Conservation (phyloP, 2,113 vertebrate genomes). For the Leuciscus idus region DNA sequence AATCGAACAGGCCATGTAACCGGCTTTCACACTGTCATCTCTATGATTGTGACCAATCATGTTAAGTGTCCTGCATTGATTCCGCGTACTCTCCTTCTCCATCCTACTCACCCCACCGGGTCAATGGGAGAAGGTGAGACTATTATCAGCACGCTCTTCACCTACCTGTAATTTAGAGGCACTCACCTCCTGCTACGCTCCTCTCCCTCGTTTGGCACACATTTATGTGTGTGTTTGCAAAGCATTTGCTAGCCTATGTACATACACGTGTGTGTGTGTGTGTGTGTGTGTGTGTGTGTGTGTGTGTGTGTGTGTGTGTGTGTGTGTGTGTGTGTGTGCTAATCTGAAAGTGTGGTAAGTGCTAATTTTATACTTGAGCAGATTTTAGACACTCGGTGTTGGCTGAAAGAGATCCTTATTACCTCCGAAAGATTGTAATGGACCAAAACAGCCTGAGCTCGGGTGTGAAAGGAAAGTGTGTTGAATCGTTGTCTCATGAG, state of each 20-base stretch:
- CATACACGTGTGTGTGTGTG: background rate
- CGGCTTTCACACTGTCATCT: slow-evolving; percentile 62
- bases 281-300: too few relatives aligned
- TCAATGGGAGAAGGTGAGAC: slow-evolving; percentile 65
- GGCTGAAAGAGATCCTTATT: slow-evolving; percentile 37
- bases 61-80: slow-evolving; percentile 75
- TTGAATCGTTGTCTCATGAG: background rate
- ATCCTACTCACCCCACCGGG: slow-evolving; percentile 62
- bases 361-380: slow-evolving; percentile 30
- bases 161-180: slow-evolving; percentile 60
- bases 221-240: slow-evolving; percentile 4
- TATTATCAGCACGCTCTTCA: slow-evolving; percentile 68
- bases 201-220: background rate
- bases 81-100: slow-evolving; percentile 58
- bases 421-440: slow-evolving; percentile 9
- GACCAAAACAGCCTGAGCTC: slow-evolving; percentile 16
- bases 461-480: slow-evolving; percentile 12
- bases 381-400: slow-evolving; percentile 24
- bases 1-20: slow-evolving; percentile 57
- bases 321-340: background rate
- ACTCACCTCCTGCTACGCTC: slow-evolving; percentile 35
- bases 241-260: slow-evolving; percentile 1
- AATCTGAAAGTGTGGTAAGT: slow-evolving; percentile 12
- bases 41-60: slow-evolving; percentile 70
- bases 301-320: too few relatives aligned